These are phyloP conservation scores for Zaprionus lineosus DNA, from an alignment of 2,888 invertebrate species.

Conservation along the genomic window DNA sequence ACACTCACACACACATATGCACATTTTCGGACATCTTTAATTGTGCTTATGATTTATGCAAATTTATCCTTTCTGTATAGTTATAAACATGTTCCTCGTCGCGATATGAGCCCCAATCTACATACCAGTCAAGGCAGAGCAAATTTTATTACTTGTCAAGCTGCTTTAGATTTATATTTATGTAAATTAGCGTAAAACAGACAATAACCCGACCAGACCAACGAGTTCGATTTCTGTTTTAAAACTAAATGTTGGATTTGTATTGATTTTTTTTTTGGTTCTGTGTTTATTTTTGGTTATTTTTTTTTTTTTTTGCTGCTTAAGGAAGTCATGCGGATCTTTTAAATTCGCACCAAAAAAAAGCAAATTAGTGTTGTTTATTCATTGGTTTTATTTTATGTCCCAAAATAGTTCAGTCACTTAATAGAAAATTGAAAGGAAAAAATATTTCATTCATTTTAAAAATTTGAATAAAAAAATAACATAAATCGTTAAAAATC, in stretches of 20 bases:
- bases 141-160: slow-evolving; percentile 59
- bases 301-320: background rate
- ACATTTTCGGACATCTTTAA: slow-evolving; percentile 65
- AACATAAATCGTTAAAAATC: too few relatives aligned
- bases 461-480: too few relatives aligned
- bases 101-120: slow-evolving; percentile 20
- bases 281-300: background rate
- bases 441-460: too few relatives aligned
- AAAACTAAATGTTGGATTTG: too few relatives aligned
- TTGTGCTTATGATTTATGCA: slow-evolving; percentile 76
- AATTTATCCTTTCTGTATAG: slow-evolving; percentile 62
- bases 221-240: slow-evolving; percentile 33
- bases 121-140: slow-evolving; percentile 64
- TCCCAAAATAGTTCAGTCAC: too few relatives aligned
- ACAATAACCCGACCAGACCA: slow-evolving; percentile 15
- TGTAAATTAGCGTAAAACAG: slow-evolving; percentile 50
- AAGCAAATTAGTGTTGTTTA: too few relatives aligned
- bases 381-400: too few relatives aligned
- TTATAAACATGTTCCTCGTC: slow-evolving; percentile 23
- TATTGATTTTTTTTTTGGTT: too few relatives aligned
- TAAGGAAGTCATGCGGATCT: slow-evolving; percentile 51
- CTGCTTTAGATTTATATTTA: slow-evolving; percentile 69
- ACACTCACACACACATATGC: too few relatives aligned
- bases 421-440: too few relatives aligned
- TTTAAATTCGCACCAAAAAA: too few relatives aligned